These are phyloP conservation scores for Knipowitschia caucasica DNA, from an alignment of 2,797 vertebrate species.

Conservation along the genomic window DNA sequence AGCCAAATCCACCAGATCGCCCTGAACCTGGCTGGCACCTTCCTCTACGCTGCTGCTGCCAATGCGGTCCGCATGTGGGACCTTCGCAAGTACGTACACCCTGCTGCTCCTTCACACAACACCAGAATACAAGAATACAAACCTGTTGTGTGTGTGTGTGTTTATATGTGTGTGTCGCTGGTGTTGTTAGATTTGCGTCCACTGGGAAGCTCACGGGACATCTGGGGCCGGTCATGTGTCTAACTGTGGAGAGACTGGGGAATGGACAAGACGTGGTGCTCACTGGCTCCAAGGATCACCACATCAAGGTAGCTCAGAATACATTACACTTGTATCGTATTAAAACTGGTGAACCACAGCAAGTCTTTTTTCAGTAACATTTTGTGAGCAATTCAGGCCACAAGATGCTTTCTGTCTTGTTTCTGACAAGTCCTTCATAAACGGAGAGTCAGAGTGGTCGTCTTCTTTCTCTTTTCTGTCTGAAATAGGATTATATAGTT, in stretches of 20 bases:
- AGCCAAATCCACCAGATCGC: constrained; percentile 9
- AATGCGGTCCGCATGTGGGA: constrained; percentile 82
- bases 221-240: constrained; percentile 91
- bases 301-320: constrained; percentile 81
- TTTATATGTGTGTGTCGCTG: too few relatives aligned
- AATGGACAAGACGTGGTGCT: constrained; percentile 92
- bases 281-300: constrained; percentile 95
- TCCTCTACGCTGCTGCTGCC: constrained; percentile 6
- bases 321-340: too few relatives aligned
- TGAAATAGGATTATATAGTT: too few relatives aligned
- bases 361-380: too few relatives aligned
- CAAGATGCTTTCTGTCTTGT: too few relatives aligned
- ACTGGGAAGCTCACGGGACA: constrained; percentile 96
- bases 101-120: background rate
- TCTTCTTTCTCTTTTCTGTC: too few relatives aligned
- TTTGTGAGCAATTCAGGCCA: too few relatives aligned
- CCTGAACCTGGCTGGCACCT: constrained; percentile 2
- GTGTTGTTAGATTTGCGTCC: constrained; percentile 87
- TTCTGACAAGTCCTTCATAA: too few relatives aligned
- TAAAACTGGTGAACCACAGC: too few relatives aligned
- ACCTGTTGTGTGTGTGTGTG: too few relatives aligned
- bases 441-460: too few relatives aligned
- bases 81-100: constrained; percentile 83
- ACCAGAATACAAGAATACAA: background rate
- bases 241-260: constrained; percentile 86